Conservation (phyloP, 2,888 invertebrate species). For the Aphodius granarius region DNA sequence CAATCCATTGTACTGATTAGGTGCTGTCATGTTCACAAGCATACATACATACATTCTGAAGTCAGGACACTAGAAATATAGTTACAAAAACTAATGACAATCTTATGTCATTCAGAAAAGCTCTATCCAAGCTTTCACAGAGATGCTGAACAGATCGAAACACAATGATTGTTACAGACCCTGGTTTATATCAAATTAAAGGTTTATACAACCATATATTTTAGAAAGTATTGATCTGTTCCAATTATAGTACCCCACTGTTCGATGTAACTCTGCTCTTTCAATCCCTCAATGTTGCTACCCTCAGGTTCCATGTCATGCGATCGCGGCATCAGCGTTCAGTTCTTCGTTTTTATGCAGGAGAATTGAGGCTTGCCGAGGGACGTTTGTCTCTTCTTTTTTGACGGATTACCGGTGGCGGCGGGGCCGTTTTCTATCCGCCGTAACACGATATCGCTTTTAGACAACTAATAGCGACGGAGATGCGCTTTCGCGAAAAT, state of each 20-base stretch:
- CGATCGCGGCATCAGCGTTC: not conserved
- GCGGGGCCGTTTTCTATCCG: not conserved
- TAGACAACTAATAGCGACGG: not conserved
- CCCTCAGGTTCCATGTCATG: not conserved
- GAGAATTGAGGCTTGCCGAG: not conserved
- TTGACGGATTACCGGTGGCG: not conserved
- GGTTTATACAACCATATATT: no score
- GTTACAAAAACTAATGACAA: no score
- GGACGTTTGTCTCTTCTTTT: not conserved
- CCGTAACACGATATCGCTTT: not conserved
- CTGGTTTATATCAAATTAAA: no score
- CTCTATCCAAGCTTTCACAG: no score
- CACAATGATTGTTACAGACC: no score
- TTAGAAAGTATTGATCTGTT: not conserved
- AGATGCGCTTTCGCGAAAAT: not conserved
- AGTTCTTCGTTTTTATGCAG: not conserved
- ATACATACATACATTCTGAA: no score
- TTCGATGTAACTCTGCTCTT: not conserved
- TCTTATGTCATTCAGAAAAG: no score
- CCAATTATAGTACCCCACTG: not conserved
- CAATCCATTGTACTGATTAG: no score
- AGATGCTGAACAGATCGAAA: no score
- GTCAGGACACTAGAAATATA: no score
- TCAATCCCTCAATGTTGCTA: not conserved
- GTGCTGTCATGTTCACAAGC: no score